Evolutionary conservation across 1,140 invertebrate genomes (phyloP).

Genomic region (Drosophila serrata): DNA sequence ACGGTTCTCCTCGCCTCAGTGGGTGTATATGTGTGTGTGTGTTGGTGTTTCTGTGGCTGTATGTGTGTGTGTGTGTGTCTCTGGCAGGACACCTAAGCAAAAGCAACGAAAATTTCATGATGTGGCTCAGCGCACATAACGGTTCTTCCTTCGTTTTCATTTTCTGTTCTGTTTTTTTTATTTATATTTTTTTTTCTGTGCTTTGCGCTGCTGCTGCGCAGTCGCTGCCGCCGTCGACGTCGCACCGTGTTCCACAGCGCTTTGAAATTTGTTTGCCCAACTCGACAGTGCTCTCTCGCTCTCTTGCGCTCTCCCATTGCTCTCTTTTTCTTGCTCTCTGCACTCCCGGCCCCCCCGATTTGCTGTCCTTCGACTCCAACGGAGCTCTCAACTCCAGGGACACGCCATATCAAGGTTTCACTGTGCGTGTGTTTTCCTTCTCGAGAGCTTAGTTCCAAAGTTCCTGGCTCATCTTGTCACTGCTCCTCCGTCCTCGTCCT

Average conservation of each 20-base stretch:
- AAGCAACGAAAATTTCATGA: constrained; percentile 73
- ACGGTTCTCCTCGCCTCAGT: constrained; percentile 56
- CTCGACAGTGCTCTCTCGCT: constrained; percentile 2
- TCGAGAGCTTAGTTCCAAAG: constrained; percentile 37
- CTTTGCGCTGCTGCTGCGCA: constrained; percentile 66
- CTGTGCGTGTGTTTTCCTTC: constrained; percentile 43
- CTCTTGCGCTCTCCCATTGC: not conserved
- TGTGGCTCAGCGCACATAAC: constrained; percentile 51
- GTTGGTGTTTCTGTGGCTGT: constrained; percentile 6
- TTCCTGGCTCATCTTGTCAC: constrained; percentile 43
- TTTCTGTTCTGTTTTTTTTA: constrained; percentile 40
- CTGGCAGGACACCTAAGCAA: constrained; percentile 62
- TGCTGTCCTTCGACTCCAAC: constrained; percentile 42
- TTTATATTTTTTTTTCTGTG: constrained; percentile 1
- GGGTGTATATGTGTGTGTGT: constrained; percentile 27
- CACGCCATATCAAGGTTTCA: constrained; percentile 41
- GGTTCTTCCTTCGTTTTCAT: constrained; percentile 36
- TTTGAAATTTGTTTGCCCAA: constrained; percentile 45
- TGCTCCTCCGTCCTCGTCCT: not conserved
- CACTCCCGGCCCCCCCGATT: constrained; percentile 1
- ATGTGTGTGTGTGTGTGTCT: constrained; percentile 37
- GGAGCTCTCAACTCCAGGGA: constrained; percentile 46
- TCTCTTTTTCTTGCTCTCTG: constrained; percentile 10
- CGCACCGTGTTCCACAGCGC: constrained; percentile 35
- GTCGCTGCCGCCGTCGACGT: constrained; percentile 54